Base-by-base conservation (phyloP, 2,113 vertebrate genomes). In the Anas platyrhynchos region DNA sequence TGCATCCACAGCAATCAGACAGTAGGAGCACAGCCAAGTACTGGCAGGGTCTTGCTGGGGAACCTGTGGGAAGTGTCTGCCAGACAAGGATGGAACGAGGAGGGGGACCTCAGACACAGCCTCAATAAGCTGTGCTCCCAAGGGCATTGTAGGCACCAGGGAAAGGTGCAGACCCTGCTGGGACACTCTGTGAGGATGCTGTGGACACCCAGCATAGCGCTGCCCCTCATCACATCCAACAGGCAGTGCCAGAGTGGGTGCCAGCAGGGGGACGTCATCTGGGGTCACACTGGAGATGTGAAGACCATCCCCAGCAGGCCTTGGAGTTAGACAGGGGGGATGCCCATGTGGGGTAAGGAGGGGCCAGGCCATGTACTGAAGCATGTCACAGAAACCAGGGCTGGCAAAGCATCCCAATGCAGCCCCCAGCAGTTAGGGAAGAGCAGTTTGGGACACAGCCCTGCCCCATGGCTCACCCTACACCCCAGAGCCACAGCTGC, bases 31-130 rank as follows among this genome's bases (percentile, higher is more conserved):
- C n/a, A 15, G 29, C 34, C 23, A 88, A 91, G 72, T 9, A 12
- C 41, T n/a, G n/a, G n/a, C 50, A 82, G 10, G 8, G 22, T 59
- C 59, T 58, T 48, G 26, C 2, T 5, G 23, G 38, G 71, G 55
- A 4, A 63, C 27, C 50, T 0, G 0, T 0, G 0, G 48, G 29
- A 58, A n/a, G 11, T n/a, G 34, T 7, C 31, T 29, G 46, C 62
- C 63, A 77, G 43, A 52, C 11, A 86, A 27, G 1, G 7, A 26
- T 29, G 34, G 34, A 23, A 89, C 1, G 12, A 69, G 50, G 21
- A 63, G 3, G 3, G 8, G 18, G n/a, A 96, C 18, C 32, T 73
- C 50, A 62, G 29, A 77, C 59, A 25, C 79, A 94, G 71, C 44
- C 59, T 41, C 34, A 36, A 52, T 41, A 13, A 82, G 38, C 63